These are phyloP conservation scores for Bettongia penicillata DNA, from an alignment of 2,113 vertebrate species.

Conservation along the genomic window DNA sequence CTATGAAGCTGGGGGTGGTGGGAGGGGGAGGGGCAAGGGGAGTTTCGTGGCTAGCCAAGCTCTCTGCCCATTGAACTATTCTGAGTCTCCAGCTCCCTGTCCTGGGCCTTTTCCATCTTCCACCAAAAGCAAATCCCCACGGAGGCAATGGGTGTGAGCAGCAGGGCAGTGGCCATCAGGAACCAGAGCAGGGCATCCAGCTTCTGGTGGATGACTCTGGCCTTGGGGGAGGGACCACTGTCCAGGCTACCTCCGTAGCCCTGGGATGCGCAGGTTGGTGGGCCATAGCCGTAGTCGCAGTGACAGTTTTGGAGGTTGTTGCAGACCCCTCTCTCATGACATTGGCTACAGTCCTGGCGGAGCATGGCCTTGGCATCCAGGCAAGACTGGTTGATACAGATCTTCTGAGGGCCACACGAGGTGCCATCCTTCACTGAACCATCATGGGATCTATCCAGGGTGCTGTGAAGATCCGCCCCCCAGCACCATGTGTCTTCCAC, in stretches of 20 bases:
- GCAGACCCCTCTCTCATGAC: conserved; percentile 58
- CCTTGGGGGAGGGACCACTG: conserved; percentile 79
- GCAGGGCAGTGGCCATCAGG: background rate
- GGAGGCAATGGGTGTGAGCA: background rate
- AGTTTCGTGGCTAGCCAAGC: background rate
- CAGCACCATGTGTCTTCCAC: conserved; percentile 13
- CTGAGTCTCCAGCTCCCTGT: background rate
- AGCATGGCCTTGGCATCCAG: background rate
- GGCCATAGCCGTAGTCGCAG: conserved; percentile 83
- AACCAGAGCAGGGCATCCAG: conserved; percentile 2
- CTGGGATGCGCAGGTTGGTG: conserved; percentile 77
- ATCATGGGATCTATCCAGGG: background rate
- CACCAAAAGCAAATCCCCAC: background rate
- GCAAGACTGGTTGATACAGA: conserved; percentile 43
- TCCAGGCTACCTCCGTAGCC: conserved; percentile 85
- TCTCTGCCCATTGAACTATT: rapidly evolving
- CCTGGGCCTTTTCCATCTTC: background rate
- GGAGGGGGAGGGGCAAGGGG: background rate
- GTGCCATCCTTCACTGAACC: conserved; percentile 19
- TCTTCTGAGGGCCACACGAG: background rate
- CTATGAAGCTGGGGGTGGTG: background rate
- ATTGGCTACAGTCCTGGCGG: conserved; percentile 4
- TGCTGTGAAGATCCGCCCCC: conserved; percentile 28
- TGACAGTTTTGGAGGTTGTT: conserved; percentile 86
- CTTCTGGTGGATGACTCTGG: background rate